phyloP scores from a whole-genome alignment of 2,888 invertebrate species.

The Aphodius granarius region DNA sequence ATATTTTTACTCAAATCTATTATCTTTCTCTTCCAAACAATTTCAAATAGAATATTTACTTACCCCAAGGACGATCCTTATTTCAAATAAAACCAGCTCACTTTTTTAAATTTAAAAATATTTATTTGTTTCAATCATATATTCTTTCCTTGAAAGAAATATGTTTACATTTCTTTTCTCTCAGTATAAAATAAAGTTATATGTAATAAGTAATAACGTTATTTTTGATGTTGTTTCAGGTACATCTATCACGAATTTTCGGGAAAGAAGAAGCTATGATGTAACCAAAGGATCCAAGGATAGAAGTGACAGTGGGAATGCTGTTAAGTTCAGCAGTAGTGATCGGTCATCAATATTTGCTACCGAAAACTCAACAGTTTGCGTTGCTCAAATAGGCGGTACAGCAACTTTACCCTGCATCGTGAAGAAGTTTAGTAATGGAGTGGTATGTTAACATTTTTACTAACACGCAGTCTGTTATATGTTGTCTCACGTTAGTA shows the following conservation, averaged over 20 bases:
- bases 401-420: conserved; percentile 53
- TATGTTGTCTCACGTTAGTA: too few relatives aligned
- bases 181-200: not conserved
- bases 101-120: too few relatives aligned
- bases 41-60: too few relatives aligned
- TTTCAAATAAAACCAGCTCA: too few relatives aligned
- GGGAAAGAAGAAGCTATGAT: conserved; percentile 28
- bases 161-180: too few relatives aligned
- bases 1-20: too few relatives aligned
- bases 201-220: not conserved
- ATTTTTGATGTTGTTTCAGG: not conserved
- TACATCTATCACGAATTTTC: conserved; percentile 8
- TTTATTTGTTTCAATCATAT: too few relatives aligned
- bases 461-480: too few relatives aligned
- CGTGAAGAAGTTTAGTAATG: conserved; percentile 50
- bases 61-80: too few relatives aligned
- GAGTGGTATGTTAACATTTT: conserved; percentile 45
- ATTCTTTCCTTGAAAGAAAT: too few relatives aligned
- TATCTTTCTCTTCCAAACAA: too few relatives aligned
- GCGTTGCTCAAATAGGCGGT: conserved; percentile 52
- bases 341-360: conserved; percentile 42
- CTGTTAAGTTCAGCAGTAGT: conserved; percentile 28
- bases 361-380: conserved; percentile 52
- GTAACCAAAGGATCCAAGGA: conserved; percentile 23
- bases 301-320: conserved; percentile 11